A percentile compares a stretch with the other conserved stretches of the same genome.
Conservation (phyloP, 2,888 invertebrate species). For the Alviniconcha strummeri region DNA sequence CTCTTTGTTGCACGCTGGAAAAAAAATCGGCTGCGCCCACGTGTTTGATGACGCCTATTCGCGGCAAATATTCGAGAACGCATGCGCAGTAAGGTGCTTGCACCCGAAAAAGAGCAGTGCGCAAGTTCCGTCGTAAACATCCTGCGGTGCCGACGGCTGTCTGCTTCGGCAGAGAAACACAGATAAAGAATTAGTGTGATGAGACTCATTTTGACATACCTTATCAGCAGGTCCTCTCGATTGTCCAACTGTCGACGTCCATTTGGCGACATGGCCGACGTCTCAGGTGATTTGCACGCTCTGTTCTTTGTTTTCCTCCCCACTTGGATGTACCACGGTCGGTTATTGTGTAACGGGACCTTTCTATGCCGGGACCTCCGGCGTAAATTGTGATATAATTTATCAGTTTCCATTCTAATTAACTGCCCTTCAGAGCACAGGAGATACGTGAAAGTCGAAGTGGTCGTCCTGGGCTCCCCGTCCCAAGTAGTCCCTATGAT, state of each 20-base stretch:
- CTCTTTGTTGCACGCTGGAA: background rate
- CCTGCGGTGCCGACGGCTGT: background rate
- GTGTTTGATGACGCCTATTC: slow-evolving; percentile 9
- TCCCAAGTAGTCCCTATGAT: no score
- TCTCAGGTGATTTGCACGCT: slow-evolving; percentile 4
- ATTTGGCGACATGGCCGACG: background rate
- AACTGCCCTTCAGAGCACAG: no score
- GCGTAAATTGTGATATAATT: no score
- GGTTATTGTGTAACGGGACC: no score
- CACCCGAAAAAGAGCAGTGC: background rate
- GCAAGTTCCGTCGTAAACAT: slow-evolving; percentile 23
- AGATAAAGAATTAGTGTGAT: background rate
- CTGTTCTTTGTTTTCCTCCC: background rate
- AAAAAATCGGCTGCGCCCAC: background rate
- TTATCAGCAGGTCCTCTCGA: background rate
- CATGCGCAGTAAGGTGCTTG: background rate
- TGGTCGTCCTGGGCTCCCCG: no score
- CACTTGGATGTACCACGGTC: background rate
- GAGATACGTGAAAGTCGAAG: no score
- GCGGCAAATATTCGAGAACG: background rate
- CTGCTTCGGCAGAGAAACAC: background rate
- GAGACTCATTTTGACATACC: slow-evolving; percentile 11
- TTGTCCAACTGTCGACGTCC: background rate
- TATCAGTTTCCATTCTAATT: no score
- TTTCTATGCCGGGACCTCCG: no score